These are phyloP conservation scores for Hypselothyrea guttata DNA, from an alignment of 2,888 invertebrate species.

Conservation along the genomic window DNA sequence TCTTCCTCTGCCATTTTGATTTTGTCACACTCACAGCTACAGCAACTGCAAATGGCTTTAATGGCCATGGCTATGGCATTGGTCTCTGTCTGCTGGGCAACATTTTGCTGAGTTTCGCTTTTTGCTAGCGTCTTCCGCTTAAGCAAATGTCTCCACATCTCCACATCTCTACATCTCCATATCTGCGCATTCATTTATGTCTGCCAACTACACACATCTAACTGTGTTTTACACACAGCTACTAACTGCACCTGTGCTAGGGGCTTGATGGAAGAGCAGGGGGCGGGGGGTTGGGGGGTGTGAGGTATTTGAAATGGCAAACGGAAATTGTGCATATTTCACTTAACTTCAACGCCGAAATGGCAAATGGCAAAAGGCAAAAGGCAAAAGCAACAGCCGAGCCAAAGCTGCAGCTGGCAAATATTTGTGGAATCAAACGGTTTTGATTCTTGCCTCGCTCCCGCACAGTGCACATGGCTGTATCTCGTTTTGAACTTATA, in stretches of 20 bases:
- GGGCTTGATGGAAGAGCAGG: background rate
- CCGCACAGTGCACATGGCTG: background rate
- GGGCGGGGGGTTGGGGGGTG: background rate
- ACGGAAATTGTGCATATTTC: conserved; percentile 74
- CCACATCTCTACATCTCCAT: too few species aligned
- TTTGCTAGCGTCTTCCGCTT: conserved; percentile 29
- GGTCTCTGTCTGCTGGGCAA: conserved; percentile 26
- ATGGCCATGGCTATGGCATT: conserved; percentile 37
- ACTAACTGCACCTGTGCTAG: background rate
- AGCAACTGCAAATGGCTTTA: conserved; percentile 35
- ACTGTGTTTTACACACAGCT: conserved; percentile 49
- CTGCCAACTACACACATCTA: conserved; percentile 34
- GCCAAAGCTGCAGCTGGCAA: conserved; percentile 38
- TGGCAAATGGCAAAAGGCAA: conserved; percentile 52
- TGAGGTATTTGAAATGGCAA: conserved; percentile 55
- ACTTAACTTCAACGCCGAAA: conserved; percentile 69
- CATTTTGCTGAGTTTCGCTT: conserved; percentile 35
- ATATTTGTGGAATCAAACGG: conserved; percentile 73
- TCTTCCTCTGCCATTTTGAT: too few species aligned
- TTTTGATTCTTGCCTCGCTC: conserved; percentile 29
- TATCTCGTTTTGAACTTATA: conserved; percentile 43
- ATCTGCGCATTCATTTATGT: conserved; percentile 29
- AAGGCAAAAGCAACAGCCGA: conserved; percentile 25
- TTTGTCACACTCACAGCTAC: background rate
- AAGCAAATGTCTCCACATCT: conserved; percentile 43